Percentiles rank a stretch among this genome's conserved stretches.
phyloP scores from a whole-genome alignment of 2,797 vertebrate species.

The Cheirogaleus major region DNA sequence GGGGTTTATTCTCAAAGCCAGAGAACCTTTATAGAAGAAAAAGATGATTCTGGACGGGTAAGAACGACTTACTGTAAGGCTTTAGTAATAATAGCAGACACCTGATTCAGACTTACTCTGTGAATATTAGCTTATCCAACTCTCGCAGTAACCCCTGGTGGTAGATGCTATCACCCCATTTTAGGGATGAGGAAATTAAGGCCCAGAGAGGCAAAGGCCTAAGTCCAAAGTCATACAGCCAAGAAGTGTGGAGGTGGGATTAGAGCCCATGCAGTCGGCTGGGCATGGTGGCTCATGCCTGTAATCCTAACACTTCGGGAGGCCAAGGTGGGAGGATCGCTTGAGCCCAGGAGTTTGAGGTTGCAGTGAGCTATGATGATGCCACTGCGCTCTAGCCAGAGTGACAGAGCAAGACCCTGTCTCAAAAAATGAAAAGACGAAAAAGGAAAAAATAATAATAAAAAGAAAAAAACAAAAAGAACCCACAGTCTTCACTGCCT shows the following conservation, averaged over 20 bases:
- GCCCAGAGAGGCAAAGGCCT: neutral
- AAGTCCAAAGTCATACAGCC: neutral
- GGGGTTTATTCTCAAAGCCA: neutral
- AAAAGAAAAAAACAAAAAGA: neutral
- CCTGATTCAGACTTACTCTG: neutral
- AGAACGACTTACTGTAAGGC: neutral
- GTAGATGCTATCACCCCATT: neutral
- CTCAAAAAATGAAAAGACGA: neutral
- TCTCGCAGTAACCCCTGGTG: neutral
- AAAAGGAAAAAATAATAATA: too few species aligned
- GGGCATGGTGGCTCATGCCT: too few species aligned
- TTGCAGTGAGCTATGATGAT: neutral
- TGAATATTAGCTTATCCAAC: neutral
- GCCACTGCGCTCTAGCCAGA: neutral
- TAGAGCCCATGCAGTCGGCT: too few species aligned
- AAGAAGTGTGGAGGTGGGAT: neutral
- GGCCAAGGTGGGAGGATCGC: neutral
- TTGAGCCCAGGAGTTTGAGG: neutral
- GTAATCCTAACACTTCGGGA: too few species aligned
- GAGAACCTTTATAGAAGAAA: neutral
- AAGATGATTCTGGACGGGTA: neutral
- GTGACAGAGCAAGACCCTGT: neutral
- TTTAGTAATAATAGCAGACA: neutral
- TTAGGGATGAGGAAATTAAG: slow-evolving; percentile 4
- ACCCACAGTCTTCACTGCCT: neutral